Base-by-base conservation (phyloP, 2,797 vertebrate species). In the Eulemur albifrons region DNA sequence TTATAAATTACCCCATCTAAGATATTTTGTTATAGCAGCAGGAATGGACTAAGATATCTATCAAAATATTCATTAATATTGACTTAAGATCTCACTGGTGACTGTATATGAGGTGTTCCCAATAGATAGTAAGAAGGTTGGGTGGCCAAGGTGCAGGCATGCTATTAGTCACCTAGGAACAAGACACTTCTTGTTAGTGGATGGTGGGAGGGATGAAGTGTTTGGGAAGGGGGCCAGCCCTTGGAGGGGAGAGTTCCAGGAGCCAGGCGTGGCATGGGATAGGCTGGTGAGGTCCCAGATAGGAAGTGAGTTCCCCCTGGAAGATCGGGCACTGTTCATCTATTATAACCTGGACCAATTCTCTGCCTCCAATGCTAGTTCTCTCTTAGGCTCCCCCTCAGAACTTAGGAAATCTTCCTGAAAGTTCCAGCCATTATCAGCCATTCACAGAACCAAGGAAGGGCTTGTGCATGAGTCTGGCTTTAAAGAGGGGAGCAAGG, bases 311-410 rank as follows among this genome's bases (percentile, higher is more conserved):
- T 5, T 52, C 21, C 14, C 9, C 0, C 0, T n/a, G 50, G 86
- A 87, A 54, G n/a, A 38, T 2, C 0, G 2, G 32, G 20, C 6
- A 1, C 18, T 69, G 4, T 54, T 23, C 45, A 21, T 57, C 9
- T 57, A 9, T 50, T 48, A 21, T 38, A 12, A 15, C 4, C 14
- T 75, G 32, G 45, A 15, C 43, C 35, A 3, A 0, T 35, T 93
- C 76, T 73, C 38, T 87, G 32, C 30, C 18, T 43, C 14, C 7
- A 79, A 6, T 8, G 6, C 18, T 40, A 59, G 7, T 13, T 90
- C 11, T 20, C 3, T 67, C 88, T 61, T 75, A 15, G 13, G 32
- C 18, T 30, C 2, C 8, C 14, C 5, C 59, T 32, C 7, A 13
- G 75, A 11, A 12, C 65, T 57, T 43, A 43, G 65, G 35, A 88